Evolutionary conservation across 2,888 invertebrate genomes (phyloP).

Genomic region (Pardosa pseudoannulata): DNA sequence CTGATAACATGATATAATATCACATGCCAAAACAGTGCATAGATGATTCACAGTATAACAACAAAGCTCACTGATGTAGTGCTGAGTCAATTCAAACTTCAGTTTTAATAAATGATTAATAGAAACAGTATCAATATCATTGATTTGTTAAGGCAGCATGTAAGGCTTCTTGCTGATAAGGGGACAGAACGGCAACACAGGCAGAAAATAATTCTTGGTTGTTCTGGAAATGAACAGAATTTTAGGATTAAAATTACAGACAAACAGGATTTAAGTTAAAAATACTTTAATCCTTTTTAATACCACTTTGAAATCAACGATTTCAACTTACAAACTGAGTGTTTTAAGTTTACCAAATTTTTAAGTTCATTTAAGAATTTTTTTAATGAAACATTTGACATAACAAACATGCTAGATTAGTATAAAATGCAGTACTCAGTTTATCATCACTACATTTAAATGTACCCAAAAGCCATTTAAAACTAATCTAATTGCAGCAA

Average conservation of each 20-base stretch:
- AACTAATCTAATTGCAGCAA: no score
- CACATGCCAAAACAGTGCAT: background rate
- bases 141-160: conserved; percentile 78
- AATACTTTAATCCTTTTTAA: no score
- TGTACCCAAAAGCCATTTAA: no score
- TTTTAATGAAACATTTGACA: no score
- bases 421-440: no score
- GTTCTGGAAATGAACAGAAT: conserved; percentile 80
- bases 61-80: background rate
- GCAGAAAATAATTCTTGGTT: conserved; percentile 88
- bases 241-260: background rate
- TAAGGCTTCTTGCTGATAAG: conserved; percentile 90
- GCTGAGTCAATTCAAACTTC: background rate
- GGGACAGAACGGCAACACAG: conserved; percentile 86
- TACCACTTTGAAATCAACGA: no score
- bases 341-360: no score
- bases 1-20: background rate
- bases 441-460: no score
- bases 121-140: background rate
- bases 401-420: no score
- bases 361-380: no score
- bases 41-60: conserved; percentile 4
- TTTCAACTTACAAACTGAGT: no score
- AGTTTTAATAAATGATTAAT: background rate
- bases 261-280: background rate